Evolutionary conservation across 2,113 vertebrate genomes (phyloP), one percentile per base, ranked within the genome.

Genomic region (Upupa epops): DNA sequence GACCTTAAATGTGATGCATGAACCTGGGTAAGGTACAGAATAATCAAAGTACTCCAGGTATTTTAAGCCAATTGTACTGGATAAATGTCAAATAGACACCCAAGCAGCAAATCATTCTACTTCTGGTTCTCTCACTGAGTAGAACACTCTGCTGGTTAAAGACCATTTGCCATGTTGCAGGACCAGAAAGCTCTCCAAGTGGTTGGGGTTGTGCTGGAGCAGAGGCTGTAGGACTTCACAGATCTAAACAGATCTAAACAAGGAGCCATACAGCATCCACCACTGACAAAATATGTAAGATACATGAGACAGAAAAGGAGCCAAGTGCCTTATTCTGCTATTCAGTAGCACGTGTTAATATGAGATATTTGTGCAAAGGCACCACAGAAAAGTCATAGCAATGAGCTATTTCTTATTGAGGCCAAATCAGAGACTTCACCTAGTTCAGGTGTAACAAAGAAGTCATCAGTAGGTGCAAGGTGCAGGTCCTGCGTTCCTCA

Each of bases 301-400:
- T 37, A 60, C 5, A 31, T 3, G 28, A 69, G 29, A 59, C 18
- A 83, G 37, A 42, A 64, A 81, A 80, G 17, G 29, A 69, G 2
- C 8, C 26, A 32, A 5, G 2, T 17, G 13, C 17, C 11, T 77
- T 76, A 65, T 10, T 20, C 29, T 82, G 28, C 25, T 54, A 14
- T 46, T 87, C 18, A 34, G 7, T 32, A 56, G 9, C 3, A 1
- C 8, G 40, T 36, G 5, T 40, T 45, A 55, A 76, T 32, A n/a
- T 0, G 1, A 3, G 1, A 19, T 32, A 69, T 42, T 66, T 19
- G 26, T 8, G 4, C 10, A 7, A 74, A 28, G 5, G 37, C 18
- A 58, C 7, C 13, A 72, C 28, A 59, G 40, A 82, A 84, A 54
- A 83, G 22, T 45, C 11, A 7, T 31, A 49, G 42, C 24, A 78